Evolutionary conservation across 2,113 vertebrate species (phyloP).

Genomic region (Bungarus multicinctus): DNA sequence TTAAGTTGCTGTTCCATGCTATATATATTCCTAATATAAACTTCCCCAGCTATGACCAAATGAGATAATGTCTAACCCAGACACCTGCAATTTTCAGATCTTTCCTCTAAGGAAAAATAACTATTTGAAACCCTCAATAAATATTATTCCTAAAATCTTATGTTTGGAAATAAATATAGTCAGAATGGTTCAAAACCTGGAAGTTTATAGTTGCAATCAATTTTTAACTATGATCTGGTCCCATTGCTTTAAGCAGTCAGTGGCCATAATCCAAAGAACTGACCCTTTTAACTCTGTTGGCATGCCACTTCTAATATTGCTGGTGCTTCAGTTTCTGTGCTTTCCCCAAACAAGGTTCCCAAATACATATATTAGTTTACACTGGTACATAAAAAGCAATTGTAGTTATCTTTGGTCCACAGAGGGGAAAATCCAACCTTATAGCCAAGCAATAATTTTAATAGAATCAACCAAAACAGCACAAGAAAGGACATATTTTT

Average conservation of each 20-base stretch:
- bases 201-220: not conserved
- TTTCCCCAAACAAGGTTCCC: not conserved
- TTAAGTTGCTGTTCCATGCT: not conserved
- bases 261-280: not conserved
- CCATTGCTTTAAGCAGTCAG: not conserved
- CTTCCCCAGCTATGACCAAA: constrained; percentile 5
- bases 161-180: not conserved
- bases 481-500: not conserved
- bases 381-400: not conserved
- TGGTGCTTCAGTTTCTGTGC: not conserved
- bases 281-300: not conserved
- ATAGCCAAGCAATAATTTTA: not conserved
- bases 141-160: not conserved
- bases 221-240: not conserved
- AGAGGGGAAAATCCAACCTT: not conserved
- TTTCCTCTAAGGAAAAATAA: not conserved
- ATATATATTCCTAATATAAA: not conserved
- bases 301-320: not conserved
- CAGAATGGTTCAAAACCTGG: not conserved
- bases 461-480: not conserved
- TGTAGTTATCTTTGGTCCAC: not conserved
- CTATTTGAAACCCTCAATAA: not conserved
- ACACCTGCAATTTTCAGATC: constrained; percentile 3
- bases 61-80: not conserved
- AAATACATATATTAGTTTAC: not conserved